phyloP scores from a whole-genome alignment of 1,140 invertebrate species.

The Zelostemma sp. region DNA sequence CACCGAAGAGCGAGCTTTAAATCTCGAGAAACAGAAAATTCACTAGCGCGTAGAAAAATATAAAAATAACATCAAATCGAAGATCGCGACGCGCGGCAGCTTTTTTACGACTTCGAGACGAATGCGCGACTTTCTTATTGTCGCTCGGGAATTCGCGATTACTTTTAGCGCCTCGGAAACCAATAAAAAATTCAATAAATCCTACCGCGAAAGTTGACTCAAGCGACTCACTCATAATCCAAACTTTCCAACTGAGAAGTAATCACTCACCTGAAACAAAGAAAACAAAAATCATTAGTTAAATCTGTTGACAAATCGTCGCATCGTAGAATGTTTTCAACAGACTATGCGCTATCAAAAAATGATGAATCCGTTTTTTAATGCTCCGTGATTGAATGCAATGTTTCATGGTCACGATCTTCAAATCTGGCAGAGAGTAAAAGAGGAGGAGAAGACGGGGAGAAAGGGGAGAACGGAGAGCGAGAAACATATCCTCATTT shows the following conservation, averaged over 20 bases:
- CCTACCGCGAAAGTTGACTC: neutral
- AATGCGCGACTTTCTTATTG: neutral
- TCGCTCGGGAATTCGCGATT: no score
- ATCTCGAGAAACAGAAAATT: slow-evolving; percentile 35
- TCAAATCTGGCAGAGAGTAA: neutral
- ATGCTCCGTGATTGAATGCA: neutral
- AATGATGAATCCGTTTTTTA: neutral
- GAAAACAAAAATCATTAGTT: slow-evolving; percentile 1
- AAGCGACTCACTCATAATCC: slow-evolving; percentile 2
- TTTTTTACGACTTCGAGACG: neutral
- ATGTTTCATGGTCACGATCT: neutral
- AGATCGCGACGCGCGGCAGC: neutral
- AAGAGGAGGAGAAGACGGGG: slow-evolving; percentile 35
- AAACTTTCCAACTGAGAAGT: neutral
- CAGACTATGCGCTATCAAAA: neutral
- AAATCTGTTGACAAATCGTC: neutral
- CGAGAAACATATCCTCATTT: slow-evolving; percentile 45
- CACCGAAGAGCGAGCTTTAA: slow-evolving; percentile 33
- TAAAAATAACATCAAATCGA: slow-evolving; percentile 30
- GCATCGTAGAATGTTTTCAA: no score
- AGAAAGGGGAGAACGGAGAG: slow-evolving; percentile 8
- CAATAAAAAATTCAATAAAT: no score
- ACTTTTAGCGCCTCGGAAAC: no score
- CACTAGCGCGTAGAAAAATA: slow-evolving; percentile 2
- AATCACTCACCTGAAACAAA: slow-evolving; percentile 39